Evolutionary conservation across 1,140 invertebrate species (phyloP).

Genomic region (Anoplolepis gracilipes): DNA sequence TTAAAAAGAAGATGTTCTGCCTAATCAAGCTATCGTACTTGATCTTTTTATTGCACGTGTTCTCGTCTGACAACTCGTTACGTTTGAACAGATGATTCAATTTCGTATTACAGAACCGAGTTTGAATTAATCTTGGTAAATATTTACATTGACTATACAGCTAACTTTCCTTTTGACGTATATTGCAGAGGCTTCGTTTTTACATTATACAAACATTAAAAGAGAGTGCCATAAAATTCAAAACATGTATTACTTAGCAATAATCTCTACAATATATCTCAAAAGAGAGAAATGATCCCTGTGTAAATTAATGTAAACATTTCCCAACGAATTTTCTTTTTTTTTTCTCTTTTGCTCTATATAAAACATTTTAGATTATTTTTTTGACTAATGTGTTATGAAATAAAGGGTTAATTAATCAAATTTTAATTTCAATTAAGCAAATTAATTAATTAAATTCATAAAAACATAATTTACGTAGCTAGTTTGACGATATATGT

Average conservation of each 20-base stretch:
- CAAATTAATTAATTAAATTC: no score
- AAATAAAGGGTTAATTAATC: neutral
- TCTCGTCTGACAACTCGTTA: neutral
- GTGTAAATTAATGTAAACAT: no score
- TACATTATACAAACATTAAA: no score
- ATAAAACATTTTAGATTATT: neutral
- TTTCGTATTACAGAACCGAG: neutral
- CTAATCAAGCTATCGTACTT: neutral
- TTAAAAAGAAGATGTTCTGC: neutral
- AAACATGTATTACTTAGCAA: no score
- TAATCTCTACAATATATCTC: no score
- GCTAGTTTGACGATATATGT: neutral
- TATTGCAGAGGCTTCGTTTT: no score
- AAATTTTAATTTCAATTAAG: no score
- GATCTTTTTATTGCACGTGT: neutral
- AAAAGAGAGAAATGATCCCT: no score
- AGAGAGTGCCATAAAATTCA: no score
- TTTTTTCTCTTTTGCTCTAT: no score
- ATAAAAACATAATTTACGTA: conserved; percentile 2
- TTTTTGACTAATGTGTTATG: neutral
- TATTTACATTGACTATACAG: no score
- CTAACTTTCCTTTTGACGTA: no score
- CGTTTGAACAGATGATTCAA: neutral
- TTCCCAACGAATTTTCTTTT: neutral
- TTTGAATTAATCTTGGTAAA: neutral